phyloP scores from a whole-genome alignment of 2,113 vertebrate species.

The Rafetus swinhoei region DNA sequence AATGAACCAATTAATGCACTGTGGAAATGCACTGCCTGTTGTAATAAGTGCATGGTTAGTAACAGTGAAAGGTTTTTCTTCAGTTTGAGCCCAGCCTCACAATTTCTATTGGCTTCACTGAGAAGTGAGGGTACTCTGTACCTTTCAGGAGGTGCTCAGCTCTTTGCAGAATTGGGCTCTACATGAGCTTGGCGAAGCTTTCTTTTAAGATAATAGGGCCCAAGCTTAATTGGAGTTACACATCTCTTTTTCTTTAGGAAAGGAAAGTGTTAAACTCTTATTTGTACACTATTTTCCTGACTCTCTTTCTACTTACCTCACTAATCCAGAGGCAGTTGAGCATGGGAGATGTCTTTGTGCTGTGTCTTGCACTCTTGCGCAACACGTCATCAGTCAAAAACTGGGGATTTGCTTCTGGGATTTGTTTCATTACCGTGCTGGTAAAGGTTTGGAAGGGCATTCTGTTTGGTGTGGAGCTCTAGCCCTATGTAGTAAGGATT shows the following conservation, averaged over 20 bases:
- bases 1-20: neutral
- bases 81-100: neutral
- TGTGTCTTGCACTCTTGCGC: slow-evolving; percentile 60
- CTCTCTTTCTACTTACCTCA: slow-evolving; percentile 76
- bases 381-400: slow-evolving; percentile 73
- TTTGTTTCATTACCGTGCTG: slow-evolving; percentile 69
- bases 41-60: neutral
- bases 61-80: neutral
- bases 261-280: slow-evolving; percentile 73
- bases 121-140: neutral
- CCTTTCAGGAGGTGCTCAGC: neutral
- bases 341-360: slow-evolving; percentile 74
- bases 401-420: slow-evolving; percentile 75
- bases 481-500: slow-evolving; percentile 63
- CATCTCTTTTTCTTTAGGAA: slow-evolving; percentile 33
- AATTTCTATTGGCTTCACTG: rapidly evolving
- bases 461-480: slow-evolving; percentile 62
- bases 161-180: neutral
- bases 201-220: slow-evolving; percentile 52
- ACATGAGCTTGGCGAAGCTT: slow-evolving; percentile 7
- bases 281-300: slow-evolving; percentile 72
- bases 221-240: slow-evolving; percentile 51
- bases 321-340: slow-evolving; percentile 73
- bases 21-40: neutral
- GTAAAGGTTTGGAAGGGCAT: slow-evolving; percentile 75